phyloP scores from a whole-genome alignment of 1,140 invertebrate species.

The Leptestheria dahalacensis region DNA sequence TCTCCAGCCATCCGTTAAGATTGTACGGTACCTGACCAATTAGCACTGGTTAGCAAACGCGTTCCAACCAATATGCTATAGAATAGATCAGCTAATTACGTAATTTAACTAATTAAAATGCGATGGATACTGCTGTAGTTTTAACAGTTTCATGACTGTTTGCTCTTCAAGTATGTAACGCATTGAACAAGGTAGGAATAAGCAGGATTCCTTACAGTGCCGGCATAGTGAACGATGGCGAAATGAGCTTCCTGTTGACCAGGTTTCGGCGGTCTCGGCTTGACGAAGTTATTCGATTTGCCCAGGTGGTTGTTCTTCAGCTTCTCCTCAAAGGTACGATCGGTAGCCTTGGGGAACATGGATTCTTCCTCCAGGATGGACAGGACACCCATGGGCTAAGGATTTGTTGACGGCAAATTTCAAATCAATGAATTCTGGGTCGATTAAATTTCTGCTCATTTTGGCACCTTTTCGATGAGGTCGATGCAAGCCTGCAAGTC shows the following conservation, averaged over 20 bases:
- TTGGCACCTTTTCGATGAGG: conserved; percentile 89
- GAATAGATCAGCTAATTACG: too few relatives aligned
- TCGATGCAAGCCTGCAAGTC: conserved; percentile 92
- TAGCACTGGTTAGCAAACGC: too few relatives aligned
- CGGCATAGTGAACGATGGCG: conserved; percentile 46
- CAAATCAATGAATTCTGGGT: too few relatives aligned
- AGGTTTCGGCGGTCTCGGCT: conserved; percentile 42
- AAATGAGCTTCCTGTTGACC: conserved; percentile 43
- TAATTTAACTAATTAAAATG: too few relatives aligned
- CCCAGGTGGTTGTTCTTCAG: conserved; percentile 47
- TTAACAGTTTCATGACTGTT: too few relatives aligned
- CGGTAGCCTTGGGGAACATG: conserved; percentile 54
- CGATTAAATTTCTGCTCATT: too few relatives aligned
- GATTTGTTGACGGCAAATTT: not conserved
- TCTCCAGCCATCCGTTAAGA: conserved; percentile 95
- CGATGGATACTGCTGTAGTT: too few relatives aligned
- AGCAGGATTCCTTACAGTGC: conserved; percentile 28
- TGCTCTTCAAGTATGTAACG: too few relatives aligned
- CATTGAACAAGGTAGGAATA: too few relatives aligned
- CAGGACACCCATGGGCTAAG: conserved; percentile 47
- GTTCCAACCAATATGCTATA: too few relatives aligned
- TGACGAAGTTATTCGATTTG: conserved; percentile 42
- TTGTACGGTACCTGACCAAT: conserved; percentile 90
- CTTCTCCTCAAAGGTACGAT: conserved; percentile 47
- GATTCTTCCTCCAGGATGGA: conserved; percentile 55